Evolutionary conservation across 2,797 vertebrate species (phyloP).

Genomic region (Buphagus erythrorhynchus): DNA sequence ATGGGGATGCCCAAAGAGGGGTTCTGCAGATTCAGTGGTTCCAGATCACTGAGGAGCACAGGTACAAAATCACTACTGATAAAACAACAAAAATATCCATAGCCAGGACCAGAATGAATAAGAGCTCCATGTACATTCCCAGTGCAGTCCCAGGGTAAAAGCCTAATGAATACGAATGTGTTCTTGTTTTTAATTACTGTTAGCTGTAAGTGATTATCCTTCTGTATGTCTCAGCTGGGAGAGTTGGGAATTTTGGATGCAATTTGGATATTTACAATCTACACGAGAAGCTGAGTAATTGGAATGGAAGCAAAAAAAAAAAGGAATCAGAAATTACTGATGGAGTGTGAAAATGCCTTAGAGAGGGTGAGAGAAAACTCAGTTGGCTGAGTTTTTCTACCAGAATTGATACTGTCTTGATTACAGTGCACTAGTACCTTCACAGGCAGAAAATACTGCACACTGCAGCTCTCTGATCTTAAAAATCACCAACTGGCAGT

Average conservation of each 20-base stretch:
- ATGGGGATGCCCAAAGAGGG: not conserved
- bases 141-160: not conserved
- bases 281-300: constrained; percentile 48
- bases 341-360: constrained; percentile 28
- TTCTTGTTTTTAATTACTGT: constrained; percentile 2
- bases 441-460: not conserved
- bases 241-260: constrained; percentile 12
- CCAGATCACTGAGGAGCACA: not conserved
- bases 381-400: not conserved
- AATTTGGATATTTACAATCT: constrained; percentile 44
- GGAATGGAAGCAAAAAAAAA: not conserved
- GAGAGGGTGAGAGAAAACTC: not conserved
- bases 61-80: not conserved
- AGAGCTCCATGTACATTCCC: not conserved
- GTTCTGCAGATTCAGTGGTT: not conserved
- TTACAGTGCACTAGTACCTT: constrained; percentile 17
- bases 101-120: not conserved
- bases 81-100: not conserved
- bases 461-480: not conserved
- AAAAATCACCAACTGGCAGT: not conserved
- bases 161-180: not conserved
- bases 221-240: constrained; percentile 17
- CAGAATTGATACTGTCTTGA: not conserved
- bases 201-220: constrained; percentile 23
- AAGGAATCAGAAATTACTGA: not conserved